Evolutionary conservation across 2,797 vertebrate species (phyloP).

Genomic region (Poecilia velifera): DNA sequence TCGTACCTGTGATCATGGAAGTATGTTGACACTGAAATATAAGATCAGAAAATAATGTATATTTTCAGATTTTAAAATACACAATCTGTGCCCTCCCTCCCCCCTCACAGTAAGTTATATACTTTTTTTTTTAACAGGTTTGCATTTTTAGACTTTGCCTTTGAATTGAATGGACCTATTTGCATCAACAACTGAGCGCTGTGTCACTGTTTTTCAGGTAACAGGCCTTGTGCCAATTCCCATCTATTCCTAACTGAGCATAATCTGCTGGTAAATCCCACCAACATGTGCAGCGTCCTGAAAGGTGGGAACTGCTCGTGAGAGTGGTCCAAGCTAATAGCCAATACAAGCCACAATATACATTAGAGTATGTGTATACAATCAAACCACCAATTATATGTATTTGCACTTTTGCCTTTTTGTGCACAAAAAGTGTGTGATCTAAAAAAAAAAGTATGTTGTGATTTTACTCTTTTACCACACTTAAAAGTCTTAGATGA

Average conservation of each 20-base stretch:
- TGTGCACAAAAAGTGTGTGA: not conserved
- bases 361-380: not conserved
- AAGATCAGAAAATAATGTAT: not conserved
- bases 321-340: not conserved
- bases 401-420: not conserved
- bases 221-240: constrained; percentile 38
- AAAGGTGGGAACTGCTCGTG: not conserved
- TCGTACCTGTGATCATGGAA: not conserved
- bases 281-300: not conserved
- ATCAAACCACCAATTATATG: not conserved
- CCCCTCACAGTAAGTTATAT: not conserved
- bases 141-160: not conserved
- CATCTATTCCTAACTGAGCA: constrained; percentile 21
- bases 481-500: not conserved
- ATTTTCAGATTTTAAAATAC: no score
- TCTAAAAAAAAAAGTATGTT: not conserved
- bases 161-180: constrained; percentile 20
- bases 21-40: constrained; percentile 2
- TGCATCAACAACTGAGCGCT: constrained; percentile 21
- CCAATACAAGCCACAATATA: not conserved
- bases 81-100: not conserved
- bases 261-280: constrained; percentile 35
- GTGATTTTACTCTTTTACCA: not conserved
- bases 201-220: constrained; percentile 26
- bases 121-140: not conserved